Conservation (phyloP, 2,888 invertebrate genomes). For the Metacarcinus magister region DNA sequence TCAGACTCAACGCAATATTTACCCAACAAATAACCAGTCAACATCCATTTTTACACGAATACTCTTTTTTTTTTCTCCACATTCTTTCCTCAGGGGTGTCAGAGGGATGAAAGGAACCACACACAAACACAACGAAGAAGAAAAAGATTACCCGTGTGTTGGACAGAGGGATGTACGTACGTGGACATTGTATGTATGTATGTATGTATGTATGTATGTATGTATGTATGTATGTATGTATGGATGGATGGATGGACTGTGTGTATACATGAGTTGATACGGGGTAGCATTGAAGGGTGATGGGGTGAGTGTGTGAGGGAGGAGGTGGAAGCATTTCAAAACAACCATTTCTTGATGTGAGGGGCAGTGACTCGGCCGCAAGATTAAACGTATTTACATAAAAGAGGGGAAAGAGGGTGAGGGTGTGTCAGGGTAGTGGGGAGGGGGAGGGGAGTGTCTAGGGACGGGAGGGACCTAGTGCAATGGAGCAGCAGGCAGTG, state of each 20-base stretch:
- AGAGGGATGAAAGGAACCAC: background rate
- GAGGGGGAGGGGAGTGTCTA: background rate
- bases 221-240: background rate
- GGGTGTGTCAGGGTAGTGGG: background rate
- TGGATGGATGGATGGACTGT: background rate
- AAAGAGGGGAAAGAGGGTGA: conserved; percentile 53
- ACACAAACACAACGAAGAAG: background rate
- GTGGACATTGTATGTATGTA: background rate
- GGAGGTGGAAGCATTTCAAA: background rate
- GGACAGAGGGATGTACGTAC: background rate
- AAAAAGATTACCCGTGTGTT: background rate
- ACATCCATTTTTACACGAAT: conserved; percentile 28
- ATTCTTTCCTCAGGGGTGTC: background rate
- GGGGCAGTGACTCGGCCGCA: background rate
- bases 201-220: background rate
- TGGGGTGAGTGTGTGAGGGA: background rate
- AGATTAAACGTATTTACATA: conserved; percentile 63
- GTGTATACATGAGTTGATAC: background rate
- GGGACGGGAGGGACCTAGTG: background rate
- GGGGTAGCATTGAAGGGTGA: background rate
- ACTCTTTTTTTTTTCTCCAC: background rate
- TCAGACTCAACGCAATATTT: background rate
- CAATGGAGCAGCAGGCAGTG: background rate
- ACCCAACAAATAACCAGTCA: background rate
- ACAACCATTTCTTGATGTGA: background rate